Evolutionary conservation across 2,113 vertebrate species (phyloP).

Genomic region (Erythrolamprus reginae): DNA sequence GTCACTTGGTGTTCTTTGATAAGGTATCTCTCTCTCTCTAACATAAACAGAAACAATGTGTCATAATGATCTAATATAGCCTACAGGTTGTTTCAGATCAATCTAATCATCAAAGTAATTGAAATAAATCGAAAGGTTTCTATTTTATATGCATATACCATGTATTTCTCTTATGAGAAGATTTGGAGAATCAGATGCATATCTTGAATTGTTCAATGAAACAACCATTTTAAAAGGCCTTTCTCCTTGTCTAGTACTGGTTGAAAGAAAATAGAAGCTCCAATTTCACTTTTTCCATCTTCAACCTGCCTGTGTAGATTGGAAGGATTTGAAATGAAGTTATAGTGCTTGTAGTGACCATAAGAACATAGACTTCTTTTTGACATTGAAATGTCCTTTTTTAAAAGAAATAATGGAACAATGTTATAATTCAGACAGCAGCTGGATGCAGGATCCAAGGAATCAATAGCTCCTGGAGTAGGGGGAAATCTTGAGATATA

Average conservation of each 20-base stretch:
- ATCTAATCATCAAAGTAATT: neutral
- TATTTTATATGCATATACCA: neutral
- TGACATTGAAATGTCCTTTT: neutral
- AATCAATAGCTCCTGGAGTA: neutral
- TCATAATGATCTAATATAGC: neutral
- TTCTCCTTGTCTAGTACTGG: neutral
- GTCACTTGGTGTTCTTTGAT: neutral
- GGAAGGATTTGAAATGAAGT: neutral
- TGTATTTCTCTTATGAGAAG: neutral
- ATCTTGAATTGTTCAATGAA: slow-evolving; percentile 6
- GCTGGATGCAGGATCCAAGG: neutral
- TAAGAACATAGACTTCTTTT: neutral
- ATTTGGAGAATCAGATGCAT: neutral
- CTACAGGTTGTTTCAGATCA: neutral
- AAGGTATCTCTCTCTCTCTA: neutral
- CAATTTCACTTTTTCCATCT: neutral
- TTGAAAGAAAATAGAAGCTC: neutral
- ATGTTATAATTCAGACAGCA: neutral
- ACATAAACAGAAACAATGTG: neutral
- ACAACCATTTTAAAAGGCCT: neutral
- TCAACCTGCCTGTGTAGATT: neutral
- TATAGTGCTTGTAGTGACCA: neutral
- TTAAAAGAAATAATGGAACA: neutral
- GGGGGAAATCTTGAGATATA: neutral
- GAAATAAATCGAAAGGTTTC: neutral